Evolutionary conservation across 2,888 invertebrate genomes (phyloP).

Genomic region (Papilio demoleus): DNA sequence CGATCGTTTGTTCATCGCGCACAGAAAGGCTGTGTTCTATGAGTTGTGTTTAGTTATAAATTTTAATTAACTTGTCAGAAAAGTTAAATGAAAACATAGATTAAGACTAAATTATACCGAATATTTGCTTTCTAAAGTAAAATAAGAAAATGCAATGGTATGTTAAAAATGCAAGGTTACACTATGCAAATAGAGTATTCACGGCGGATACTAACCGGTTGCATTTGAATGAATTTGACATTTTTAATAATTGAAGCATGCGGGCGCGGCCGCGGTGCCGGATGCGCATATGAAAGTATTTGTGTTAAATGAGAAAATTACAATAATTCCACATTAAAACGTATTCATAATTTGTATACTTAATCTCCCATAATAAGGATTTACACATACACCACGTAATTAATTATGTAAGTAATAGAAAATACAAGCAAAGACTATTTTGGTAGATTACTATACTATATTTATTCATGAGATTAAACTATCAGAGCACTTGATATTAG

Average conservation of each 20-base stretch:
- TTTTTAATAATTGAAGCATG: constrained; percentile 28
- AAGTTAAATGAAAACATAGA: too few species aligned
- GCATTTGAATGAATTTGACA: constrained; percentile 38
- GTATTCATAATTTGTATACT: not conserved
- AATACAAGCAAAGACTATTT: too few species aligned
- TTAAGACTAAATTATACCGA: too few species aligned
- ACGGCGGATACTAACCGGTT: constrained; percentile 37
- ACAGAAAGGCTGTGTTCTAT: too few species aligned
- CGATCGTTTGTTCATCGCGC: too few species aligned
- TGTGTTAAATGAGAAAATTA: constrained; percentile 28
- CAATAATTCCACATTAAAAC: constrained; percentile 6
- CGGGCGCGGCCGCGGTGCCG: constrained; percentile 21
- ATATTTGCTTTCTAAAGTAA: not conserved
- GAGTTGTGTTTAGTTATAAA: too few species aligned
- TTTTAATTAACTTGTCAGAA: too few species aligned
- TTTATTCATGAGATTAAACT: not conserved
- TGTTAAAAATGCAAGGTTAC: constrained; percentile 1
- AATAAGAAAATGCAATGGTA: not conserved
- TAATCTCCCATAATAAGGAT: not conserved
- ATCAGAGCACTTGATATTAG: not conserved
- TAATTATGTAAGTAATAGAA: too few species aligned
- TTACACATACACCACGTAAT: not conserved
- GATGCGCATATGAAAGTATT: constrained; percentile 31
- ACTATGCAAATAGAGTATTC: constrained; percentile 7
- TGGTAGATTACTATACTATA: too few species aligned